A percentile compares a stretch with the other conserved stretches of the same genome.
These are phyloP conservation scores for Drosophila paulistorum DNA, from an alignment of 1,140 invertebrate species.

Conservation along the genomic window DNA sequence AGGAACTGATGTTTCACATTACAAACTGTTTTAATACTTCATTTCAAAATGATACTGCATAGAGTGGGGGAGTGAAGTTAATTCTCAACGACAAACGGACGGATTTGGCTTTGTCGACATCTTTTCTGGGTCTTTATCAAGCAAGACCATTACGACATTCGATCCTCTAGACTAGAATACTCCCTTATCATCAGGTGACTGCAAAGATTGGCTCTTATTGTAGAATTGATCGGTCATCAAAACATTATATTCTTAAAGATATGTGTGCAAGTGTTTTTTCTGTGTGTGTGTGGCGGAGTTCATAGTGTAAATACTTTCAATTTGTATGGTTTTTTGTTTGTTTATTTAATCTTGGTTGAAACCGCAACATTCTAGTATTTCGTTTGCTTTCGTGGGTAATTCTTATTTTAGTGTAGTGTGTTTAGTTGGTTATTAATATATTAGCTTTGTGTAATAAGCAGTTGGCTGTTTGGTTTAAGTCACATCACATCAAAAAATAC, in stretches of 20 bases:
- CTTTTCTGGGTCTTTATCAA: too few species aligned
- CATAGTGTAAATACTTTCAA: too few species aligned
- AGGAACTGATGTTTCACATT: too few species aligned
- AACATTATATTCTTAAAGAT: constrained; percentile 25
- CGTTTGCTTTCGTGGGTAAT: neutral
- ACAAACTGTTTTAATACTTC: too few species aligned
- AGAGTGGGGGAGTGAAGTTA: too few species aligned
- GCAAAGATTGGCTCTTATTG: neutral
- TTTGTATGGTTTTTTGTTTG: too few species aligned
- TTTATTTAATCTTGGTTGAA: neutral
- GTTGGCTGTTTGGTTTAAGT: neutral
- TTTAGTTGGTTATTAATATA: neutral
- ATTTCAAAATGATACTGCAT: too few species aligned
- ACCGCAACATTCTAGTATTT: constrained; percentile 1
- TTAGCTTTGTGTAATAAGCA: constrained; percentile 4
- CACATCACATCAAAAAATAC: constrained; percentile 14
- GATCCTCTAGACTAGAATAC: too few species aligned
- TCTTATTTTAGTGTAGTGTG: neutral
- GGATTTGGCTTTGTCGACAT: too few species aligned
- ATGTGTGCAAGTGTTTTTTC: neutral
- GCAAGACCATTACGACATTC: too few species aligned
- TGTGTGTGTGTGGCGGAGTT: constrained; percentile 1
- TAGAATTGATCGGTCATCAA: neutral
- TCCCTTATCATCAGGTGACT: neutral
- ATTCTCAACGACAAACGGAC: too few species aligned